Evolutionary conservation across 35 echinoderm and acorn worm species (phyloP).

Genomic region (Eucidaris tribuloides): DNA sequence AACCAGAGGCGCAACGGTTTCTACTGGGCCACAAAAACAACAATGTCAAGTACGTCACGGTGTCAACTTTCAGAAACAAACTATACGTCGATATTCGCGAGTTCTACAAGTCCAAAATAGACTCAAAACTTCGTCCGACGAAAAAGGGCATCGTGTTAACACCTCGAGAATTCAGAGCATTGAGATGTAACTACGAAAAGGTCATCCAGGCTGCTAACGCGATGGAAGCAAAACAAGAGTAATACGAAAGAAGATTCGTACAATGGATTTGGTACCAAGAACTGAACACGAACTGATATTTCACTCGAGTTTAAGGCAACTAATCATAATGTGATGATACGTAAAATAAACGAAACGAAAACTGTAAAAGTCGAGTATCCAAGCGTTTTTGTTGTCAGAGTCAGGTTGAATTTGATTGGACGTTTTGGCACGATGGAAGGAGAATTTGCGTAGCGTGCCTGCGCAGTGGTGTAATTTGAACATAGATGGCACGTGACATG

Average conservation of each 20-base stretch:
- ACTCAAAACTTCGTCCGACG: background rate
- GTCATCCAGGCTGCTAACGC: background rate
- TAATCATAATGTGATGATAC: background rate
- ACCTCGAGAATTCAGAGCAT: background rate
- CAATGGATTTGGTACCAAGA: background rate
- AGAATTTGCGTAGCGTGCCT: background rate
- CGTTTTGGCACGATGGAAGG: background rate
- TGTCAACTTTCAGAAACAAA: no score
- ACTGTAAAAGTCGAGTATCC: background rate
- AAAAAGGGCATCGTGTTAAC: background rate
- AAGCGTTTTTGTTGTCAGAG: background rate
- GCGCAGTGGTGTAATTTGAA: no score
- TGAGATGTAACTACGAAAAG: background rate
- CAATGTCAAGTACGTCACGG: background rate
- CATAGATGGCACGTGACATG: no score
- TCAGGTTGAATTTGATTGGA: background rate
- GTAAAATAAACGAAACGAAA: background rate
- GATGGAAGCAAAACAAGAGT: background rate
- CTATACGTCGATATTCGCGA: no score
- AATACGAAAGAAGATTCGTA: background rate
- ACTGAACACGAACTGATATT: background rate
- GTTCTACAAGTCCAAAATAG: background rate
- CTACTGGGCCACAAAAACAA: background rate
- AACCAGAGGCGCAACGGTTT: background rate
- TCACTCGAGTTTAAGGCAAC: background rate